phyloP scores from a whole-genome alignment of 30 jellyfish, hydroid and myxozoan species.

The Aurelia coerulea region DNA sequence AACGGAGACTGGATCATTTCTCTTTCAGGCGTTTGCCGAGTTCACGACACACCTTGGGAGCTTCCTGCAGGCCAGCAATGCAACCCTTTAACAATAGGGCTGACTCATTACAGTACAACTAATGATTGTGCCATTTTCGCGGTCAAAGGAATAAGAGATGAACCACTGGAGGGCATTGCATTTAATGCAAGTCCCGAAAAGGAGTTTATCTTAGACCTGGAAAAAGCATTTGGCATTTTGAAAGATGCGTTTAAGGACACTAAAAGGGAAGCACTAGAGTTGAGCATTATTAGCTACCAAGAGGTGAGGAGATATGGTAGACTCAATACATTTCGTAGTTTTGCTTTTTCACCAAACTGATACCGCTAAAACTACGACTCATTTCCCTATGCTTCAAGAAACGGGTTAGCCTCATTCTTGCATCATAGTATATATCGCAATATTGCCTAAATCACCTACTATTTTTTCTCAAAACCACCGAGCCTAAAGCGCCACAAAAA shows the following conservation, averaged over 20 bases:
- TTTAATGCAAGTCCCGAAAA: background rate
- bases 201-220: constrained; percentile 47
- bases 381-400: background rate
- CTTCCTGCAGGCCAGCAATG: constrained; percentile 40
- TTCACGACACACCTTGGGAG: constrained; percentile 60
- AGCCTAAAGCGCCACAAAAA: too few relatives aligned
- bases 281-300: constrained; percentile 18
- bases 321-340: background rate
- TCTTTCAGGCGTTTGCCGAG: constrained; percentile 36
- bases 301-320: constrained; percentile 22
- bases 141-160: constrained; percentile 32
- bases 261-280: constrained; percentile 43
- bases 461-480: too few relatives aligned
- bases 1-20: too few relatives aligned
- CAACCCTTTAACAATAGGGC: constrained; percentile 21
- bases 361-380: background rate
- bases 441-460: too few relatives aligned
- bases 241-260: constrained; percentile 33
- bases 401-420: too few relatives aligned
- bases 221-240: constrained; percentile 21
- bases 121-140: constrained; percentile 47
- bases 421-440: too few relatives aligned
- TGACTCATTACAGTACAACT: constrained; percentile 44
- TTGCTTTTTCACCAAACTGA: too few relatives aligned
- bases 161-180: constrained; percentile 15